A percentile compares a stretch with the other conserved stretches of the same genome.
Conservation (phyloP, 2,113 vertebrate genomes). For the Odocoileus virginianus region DNA sequence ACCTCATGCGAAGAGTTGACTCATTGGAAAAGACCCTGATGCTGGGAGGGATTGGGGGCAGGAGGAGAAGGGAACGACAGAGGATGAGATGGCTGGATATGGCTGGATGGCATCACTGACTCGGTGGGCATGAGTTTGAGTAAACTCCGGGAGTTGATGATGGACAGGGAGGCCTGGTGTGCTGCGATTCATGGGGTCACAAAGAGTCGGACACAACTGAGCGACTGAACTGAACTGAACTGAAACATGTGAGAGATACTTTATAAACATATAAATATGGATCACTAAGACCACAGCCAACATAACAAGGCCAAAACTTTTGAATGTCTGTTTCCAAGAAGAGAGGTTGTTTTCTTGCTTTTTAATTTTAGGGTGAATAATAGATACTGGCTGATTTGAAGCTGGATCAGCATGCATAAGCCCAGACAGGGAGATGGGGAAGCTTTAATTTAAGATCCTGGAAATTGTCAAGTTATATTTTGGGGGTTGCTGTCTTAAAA, state of each 20-base stretch:
- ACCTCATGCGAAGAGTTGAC: too few relatives aligned
- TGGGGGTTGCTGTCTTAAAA: slow-evolving; percentile 39
- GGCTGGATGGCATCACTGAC: too few relatives aligned
- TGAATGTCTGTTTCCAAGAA: slow-evolving; percentile 39
- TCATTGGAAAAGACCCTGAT: too few relatives aligned
- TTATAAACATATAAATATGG: slow-evolving; percentile 56
- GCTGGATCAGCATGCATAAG: slow-evolving; percentile 36
- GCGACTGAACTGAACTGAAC: too few relatives aligned
- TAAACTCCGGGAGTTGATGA: too few relatives aligned
- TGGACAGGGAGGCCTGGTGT: too few relatives aligned
- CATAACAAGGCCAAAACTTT: slow-evolving; percentile 42
- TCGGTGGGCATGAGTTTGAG: too few relatives aligned
- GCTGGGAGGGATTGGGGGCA: too few relatives aligned
- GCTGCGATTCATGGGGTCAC: too few relatives aligned
- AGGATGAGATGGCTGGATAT: too few relatives aligned
- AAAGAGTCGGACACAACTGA: too few relatives aligned
- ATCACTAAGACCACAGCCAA: slow-evolving; percentile 31
- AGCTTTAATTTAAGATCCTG: slow-evolving; percentile 63
- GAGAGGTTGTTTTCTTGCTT: slow-evolving; percentile 49
- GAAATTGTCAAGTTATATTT: slow-evolving; percentile 54
- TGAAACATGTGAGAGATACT: slow-evolving; percentile 16
- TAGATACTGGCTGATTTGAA: slow-evolving; percentile 30
- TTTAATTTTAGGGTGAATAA: slow-evolving; percentile 63
- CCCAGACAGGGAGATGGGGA: background rate
- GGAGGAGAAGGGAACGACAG: too few relatives aligned